Conservation (phyloP, 2,888 invertebrate species). For the Drosophila aldrichi region DNA sequence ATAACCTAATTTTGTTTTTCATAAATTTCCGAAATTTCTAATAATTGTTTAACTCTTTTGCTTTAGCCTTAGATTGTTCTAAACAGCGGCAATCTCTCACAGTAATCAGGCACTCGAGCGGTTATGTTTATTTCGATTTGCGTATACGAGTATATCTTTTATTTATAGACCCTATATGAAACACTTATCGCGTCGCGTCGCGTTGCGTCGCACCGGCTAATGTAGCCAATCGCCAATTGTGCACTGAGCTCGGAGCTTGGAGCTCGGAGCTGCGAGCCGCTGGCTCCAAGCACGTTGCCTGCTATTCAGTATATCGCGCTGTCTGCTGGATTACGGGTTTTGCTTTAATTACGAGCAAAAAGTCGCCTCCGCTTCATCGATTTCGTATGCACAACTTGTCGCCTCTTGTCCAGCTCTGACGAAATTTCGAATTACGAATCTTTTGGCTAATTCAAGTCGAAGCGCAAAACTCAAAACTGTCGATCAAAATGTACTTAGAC, state of each 20-base stretch:
- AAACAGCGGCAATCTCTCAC: background rate
- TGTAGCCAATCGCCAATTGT: conserved; percentile 40
- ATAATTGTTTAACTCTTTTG: background rate
- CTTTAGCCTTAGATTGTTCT: background rate
- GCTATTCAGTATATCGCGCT: background rate
- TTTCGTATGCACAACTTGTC: conserved; percentile 67
- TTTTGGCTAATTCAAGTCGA: conserved; percentile 24
- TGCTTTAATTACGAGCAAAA: conserved; percentile 48
- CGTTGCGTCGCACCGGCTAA: conserved; percentile 2
- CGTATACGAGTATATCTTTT: conserved; percentile 17
- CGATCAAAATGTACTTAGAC: background rate
- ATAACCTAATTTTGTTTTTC: background rate
- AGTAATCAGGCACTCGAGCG: conserved; percentile 7
- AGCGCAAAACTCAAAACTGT: background rate
- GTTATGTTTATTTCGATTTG: background rate
- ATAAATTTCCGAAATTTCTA: background rate
- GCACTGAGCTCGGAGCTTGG: conserved; percentile 34
- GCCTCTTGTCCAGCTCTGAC: conserved; percentile 35
- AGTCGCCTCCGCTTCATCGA: conserved; percentile 27
- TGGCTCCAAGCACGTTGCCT: conserved; percentile 7
- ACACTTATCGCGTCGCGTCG: conserved; percentile 28
- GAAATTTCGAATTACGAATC: conserved; percentile 52
- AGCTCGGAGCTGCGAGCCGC: background rate
- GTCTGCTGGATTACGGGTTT: conserved; percentile 6
- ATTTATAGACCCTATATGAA: conserved; percentile 10